Evolutionary conservation across 2,113 vertebrate species (phyloP), one percentile per base, ranked within the genome.

Genomic region (Phyllostomus hastatus): DNA sequence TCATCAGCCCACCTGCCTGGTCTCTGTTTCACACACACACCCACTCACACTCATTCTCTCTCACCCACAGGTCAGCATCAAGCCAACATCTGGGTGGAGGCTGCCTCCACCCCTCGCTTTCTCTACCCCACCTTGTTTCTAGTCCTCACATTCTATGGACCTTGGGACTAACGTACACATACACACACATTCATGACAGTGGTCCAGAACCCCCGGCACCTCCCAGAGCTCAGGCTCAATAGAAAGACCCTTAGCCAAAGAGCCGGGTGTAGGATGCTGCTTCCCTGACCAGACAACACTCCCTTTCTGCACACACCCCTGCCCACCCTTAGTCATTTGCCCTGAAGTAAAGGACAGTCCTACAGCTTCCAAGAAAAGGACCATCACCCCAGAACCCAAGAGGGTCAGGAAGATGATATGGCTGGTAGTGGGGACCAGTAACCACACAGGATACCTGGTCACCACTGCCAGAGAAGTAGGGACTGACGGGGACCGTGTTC

Each of bases 71-170:
- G 22, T 7, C 3, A 7, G 26, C 22, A 19, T 19, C 2, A 0
- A 1, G 54, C 43, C 64, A 20, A 4, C 4, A 16, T 26, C 50
- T 11, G 4, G 59, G 22, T 12, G 26, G 46, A 10, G 20, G 41
- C 28, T 10, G 12, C 20, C 43, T 61, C 4, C 2, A 4, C 4
- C 1, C 57, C 66, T 43, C 0, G 0, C 2, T 70, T 50, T 41
- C 48, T 61, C 35, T 1, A 6, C 33, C 4, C 19, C 9, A 8
- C 38, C 67, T 83, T 2, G 7, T 22, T 80, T 92, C 89, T 31
- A 19, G 38, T 35, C 50, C 57, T 79, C 70, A 6, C 46, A 4
- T 15, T 52, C 66, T 52, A 7, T 11, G 19, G 50, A 24, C 35
- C 92, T 52, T 10, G 14, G 28, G 43, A 54, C 72, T 43, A 26